Evolutionary conservation across 2,797 vertebrate species (phyloP), one percentile per base, ranked within the genome.

Genomic region (Bufotes viridis): DNA sequence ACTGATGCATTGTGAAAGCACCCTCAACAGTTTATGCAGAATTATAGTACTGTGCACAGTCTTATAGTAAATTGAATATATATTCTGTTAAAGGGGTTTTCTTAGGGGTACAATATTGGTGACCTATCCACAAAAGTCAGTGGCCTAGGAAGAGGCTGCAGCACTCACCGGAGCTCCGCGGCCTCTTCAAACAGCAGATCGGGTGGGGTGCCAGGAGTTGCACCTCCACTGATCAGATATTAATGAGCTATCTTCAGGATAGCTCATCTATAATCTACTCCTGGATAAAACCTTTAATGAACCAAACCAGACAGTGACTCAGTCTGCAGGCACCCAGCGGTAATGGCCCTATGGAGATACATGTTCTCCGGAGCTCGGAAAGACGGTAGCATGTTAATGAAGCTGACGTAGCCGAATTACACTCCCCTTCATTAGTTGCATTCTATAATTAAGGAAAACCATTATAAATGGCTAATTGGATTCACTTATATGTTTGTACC

Each of bases 311-410:
- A n/a, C 53, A 58, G 69, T n/a, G 29, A 34, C 29, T 5, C 26
- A 26, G 70, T 86, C 78, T 76, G 61, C 18, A 60, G 15, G n/a
- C 65, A 61, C 53, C 70, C 20, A 12, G 57, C 22, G 0, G 67
- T 87, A 72, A 87, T 82, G 57, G 26, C 55, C 53, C 55, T 85
- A 49, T 34, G 55, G 69, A 22, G 17, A 57, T n/a, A 42, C 8
- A 42, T 26, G 17, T 76, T 49, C 34, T 76, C 24, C 12, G 20
- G 69, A 63, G 83, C 57, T 78, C 57, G 20, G 22, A 51, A 78
- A 26, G 49, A 60, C 14, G 20, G 83, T 72, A 53, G 72, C 22
- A 67, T 26, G 34, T 1, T 69, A 86, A 79, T 86, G 76, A 86
- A 24, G n/a, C 58, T 17, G 70, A 58, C 17, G 24, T 53, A 26